phyloP scores from a whole-genome alignment of 2,113 vertebrate genomes.

The Empidonax traillii region DNA sequence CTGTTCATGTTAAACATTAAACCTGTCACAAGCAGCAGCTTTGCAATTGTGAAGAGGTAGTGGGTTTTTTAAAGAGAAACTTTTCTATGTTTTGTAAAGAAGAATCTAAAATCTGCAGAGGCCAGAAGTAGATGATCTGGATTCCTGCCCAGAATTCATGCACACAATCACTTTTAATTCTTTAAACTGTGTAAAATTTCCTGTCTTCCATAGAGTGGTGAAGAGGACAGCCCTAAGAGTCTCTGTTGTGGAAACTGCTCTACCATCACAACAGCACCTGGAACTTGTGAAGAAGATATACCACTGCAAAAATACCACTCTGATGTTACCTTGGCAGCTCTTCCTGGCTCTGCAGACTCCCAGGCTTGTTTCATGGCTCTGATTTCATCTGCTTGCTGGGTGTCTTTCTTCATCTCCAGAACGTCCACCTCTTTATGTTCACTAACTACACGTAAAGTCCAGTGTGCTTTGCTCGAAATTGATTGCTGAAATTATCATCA shows the following conservation, averaged over 20 bases:
- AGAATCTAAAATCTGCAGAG: neutral
- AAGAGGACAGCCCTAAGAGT: neutral
- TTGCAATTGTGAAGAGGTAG: neutral
- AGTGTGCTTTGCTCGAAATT: slow-evolving; percentile 76
- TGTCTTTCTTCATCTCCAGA: slow-evolving; percentile 84
- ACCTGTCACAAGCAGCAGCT: neutral
- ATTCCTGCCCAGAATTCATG: neutral
- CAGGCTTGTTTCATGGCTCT: slow-evolving; percentile 87
- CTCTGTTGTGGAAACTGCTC: neutral
- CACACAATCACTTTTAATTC: neutral
- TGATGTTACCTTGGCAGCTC: slow-evolving; percentile 80
- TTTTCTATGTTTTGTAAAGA: neutral
- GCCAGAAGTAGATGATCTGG: neutral
- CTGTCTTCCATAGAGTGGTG: neutral
- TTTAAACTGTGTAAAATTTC: neutral
- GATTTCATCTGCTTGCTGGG: slow-evolving; percentile 82
- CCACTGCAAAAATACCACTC: neutral
- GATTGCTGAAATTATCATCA: slow-evolving; percentile 38
- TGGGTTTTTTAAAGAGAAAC: neutral
- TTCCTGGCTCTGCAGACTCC: slow-evolving; percentile 85
- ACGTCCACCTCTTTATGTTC: slow-evolving; percentile 73
- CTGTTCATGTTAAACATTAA: neutral
- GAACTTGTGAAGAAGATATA: neutral
- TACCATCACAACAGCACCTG: neutral
- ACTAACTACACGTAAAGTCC: slow-evolving; percentile 80